Percentiles rank a stretch among this genome's conserved stretches.
Evolutionary conservation across 2,797 vertebrate genomes (phyloP).

Genomic region (Clarias platycephalus): DNA sequence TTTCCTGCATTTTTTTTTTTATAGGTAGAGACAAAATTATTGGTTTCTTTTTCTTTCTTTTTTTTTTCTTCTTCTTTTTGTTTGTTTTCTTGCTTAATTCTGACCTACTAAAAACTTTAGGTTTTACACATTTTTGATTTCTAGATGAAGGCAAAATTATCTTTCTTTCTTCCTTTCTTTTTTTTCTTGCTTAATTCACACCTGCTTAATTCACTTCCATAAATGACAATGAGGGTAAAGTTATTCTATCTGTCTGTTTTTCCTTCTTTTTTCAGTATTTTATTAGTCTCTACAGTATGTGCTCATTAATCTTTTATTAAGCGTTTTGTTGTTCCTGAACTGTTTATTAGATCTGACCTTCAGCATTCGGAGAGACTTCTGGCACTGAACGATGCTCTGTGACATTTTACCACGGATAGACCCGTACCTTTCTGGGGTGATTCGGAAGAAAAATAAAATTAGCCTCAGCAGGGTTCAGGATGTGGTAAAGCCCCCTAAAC

Average conservation of each 20-base stretch:
- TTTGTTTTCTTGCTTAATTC: neutral
- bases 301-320: neutral
- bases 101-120: neutral
- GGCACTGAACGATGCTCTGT: neutral
- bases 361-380: neutral
- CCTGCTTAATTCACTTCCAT: neutral
- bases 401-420: neutral
- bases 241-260: too few relatives aligned
- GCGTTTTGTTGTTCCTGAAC: constrained; percentile 18
- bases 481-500: neutral
- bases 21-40: too few relatives aligned
- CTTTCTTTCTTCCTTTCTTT: neutral
- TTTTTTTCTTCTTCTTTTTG: neutral
- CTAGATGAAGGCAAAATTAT: neutral
- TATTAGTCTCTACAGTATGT: neutral
- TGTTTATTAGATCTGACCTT: constrained; percentile 26
- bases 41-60: neutral
- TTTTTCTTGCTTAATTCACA: neutral
- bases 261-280: neutral
- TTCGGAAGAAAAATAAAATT: neutral
- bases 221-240: neutral
- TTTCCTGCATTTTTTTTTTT: neutral
- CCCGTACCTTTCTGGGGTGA: neutral
- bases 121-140: neutral
- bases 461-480: neutral